phyloP scores from a whole-genome alignment of 2,797 vertebrate genomes.

The Gallinago stenura region DNA sequence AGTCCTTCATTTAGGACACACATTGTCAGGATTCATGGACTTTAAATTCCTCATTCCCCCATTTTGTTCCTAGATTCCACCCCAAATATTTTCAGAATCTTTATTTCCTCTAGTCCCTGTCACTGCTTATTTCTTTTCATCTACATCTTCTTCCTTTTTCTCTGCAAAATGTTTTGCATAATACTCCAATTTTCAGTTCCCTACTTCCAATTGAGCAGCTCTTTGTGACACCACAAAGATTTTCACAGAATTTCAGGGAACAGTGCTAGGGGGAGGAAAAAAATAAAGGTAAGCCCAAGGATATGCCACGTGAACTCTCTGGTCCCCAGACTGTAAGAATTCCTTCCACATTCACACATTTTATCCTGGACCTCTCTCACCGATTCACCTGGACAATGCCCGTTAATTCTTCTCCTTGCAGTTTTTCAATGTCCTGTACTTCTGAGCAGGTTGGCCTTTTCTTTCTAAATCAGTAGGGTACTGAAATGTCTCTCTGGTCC shows the following conservation, averaged over 20 bases:
- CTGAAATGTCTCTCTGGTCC: conserved; percentile 28
- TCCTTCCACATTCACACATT: not conserved
- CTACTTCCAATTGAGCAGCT: not conserved
- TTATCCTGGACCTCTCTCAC: not conserved
- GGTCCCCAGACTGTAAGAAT: not conserved
- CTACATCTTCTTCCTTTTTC: not conserved
- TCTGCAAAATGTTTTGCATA: not conserved
- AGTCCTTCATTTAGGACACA: conserved; percentile 12
- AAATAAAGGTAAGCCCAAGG: not conserved
- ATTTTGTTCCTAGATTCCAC: not conserved
- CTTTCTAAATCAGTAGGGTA: not conserved
- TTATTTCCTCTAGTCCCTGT: not conserved
- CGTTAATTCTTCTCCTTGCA: not conserved
- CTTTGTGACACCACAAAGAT: not conserved
- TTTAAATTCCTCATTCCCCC: not conserved
- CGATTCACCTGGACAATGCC: not conserved
- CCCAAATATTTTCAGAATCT: conserved; percentile 20
- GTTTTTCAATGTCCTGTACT: not conserved
- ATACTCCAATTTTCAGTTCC: not conserved
- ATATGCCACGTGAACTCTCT: not conserved
- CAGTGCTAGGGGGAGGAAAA: accelerated
- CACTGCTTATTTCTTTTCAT: not conserved
- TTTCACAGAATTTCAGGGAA: not conserved
- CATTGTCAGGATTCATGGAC: not conserved
- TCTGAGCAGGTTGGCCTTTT: not conserved